Conservation (phyloP, 2,888 invertebrate species). For the Drosophila tanythrix region DNA sequence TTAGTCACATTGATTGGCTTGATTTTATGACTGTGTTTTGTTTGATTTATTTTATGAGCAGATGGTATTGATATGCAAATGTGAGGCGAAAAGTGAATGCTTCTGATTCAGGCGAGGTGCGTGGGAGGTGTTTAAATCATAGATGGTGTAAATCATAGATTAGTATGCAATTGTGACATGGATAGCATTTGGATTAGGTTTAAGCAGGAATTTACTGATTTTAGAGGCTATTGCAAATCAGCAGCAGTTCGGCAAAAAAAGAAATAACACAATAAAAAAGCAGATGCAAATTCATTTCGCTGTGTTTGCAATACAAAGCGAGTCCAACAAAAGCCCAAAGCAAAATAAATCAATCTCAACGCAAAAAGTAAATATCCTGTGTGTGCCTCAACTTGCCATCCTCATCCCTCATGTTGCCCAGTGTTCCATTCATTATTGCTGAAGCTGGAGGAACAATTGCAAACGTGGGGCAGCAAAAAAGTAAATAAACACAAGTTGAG, state of each 20-base stretch:
- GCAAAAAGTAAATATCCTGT: constrained; percentile 77
- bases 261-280: constrained; percentile 5
- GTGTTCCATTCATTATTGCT: constrained; percentile 46
- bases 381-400: constrained; percentile 3
- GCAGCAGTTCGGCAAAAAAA: neutral
- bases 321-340: constrained; percentile 45
- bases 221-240: constrained; percentile 21
- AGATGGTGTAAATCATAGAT: constrained; percentile 14
- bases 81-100: constrained; percentile 24
- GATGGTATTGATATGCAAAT: constrained; percentile 58
- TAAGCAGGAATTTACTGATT: constrained; percentile 10
- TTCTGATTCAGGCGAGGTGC: constrained; percentile 13
- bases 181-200: constrained; percentile 3
- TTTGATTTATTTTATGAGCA: constrained; percentile 28
- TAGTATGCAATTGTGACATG: constrained; percentile 60
- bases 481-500: constrained; percentile 70
- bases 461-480: constrained; percentile 37
- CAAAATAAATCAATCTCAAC: constrained; percentile 71
- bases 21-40: constrained; percentile 27
- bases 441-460: constrained; percentile 46
- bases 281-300: constrained; percentile 56
- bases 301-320: constrained; percentile 58
- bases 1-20: constrained; percentile 49
- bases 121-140: constrained; percentile 23
- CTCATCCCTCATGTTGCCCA: neutral